Percentiles rank a stretch among this genome's conserved stretches.
phyloP scores from a whole-genome alignment of 2,797 vertebrate genomes.

The Cyclura pinguis region DNA sequence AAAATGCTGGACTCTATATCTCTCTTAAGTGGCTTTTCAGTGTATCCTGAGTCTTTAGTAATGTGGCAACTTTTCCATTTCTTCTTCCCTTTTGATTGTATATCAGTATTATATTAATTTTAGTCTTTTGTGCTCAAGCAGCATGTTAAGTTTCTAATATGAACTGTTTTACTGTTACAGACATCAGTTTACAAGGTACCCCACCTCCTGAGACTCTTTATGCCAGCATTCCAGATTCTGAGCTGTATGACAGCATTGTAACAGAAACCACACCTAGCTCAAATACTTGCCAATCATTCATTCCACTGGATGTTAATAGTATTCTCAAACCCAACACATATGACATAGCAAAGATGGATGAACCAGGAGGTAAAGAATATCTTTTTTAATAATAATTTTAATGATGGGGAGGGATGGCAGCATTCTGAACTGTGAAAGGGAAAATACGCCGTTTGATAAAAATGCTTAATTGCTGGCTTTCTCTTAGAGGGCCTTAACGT shows the following conservation, averaged over 20 bases:
- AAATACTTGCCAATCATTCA: slow-evolving; percentile 82
- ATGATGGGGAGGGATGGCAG: not conserved
- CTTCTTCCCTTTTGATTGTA: not conserved
- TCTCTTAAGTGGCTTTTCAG: not conserved
- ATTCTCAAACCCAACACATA: slow-evolving; percentile 84
- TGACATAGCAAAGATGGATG: slow-evolving; percentile 85
- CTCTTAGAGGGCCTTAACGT: not conserved
- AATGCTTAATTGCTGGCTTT: not conserved
- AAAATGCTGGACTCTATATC: not conserved
- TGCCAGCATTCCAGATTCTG: slow-evolving; percentile 63
- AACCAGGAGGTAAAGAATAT: slow-evolving; percentile 80
- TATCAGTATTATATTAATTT: not conserved
- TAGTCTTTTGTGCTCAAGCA: not conserved
- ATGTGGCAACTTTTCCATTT: not conserved
- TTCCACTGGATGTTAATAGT: slow-evolving; percentile 83
- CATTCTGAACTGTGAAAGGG: not conserved
- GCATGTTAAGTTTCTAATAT: rapidly evolving
- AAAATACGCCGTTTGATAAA: not conserved
- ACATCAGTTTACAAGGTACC: slow-evolving; percentile 50
- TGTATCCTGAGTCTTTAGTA: not conserved
- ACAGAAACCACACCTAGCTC: slow-evolving; percentile 70
- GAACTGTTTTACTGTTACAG: slow-evolving; percentile 62
- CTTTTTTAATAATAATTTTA: slow-evolving; percentile 1
- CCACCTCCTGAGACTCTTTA: slow-evolving; percentile 63
- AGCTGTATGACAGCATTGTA: slow-evolving; percentile 67